These are phyloP conservation scores for Mycalesis mineus DNA, from an alignment of 2,888 invertebrate species.

Conservation along the genomic window DNA sequence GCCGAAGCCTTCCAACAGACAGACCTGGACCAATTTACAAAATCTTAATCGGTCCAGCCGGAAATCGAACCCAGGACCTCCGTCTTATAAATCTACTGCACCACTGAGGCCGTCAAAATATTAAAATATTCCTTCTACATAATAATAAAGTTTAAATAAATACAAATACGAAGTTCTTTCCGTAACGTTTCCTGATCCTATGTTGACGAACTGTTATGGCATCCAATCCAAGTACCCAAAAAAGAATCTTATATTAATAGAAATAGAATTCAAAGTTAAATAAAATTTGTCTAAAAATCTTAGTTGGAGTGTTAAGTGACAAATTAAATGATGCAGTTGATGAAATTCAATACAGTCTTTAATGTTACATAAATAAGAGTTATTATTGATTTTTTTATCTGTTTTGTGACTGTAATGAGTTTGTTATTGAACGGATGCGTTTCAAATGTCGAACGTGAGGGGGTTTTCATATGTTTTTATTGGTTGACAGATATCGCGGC, in stretches of 20 bases:
- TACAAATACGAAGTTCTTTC: constrained; percentile 9
- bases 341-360: neutral
- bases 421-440: constrained; percentile 23
- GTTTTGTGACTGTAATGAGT: constrained; percentile 1
- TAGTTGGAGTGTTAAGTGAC: constrained; percentile 3
- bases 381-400: neutral
- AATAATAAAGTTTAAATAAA: no score
- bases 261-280: neutral
- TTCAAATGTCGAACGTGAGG: constrained; percentile 25
- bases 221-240: neutral
- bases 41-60: no score
- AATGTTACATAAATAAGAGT: neutral
- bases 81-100: no score
- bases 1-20: no score
- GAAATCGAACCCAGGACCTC: no score
- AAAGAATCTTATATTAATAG: neutral
- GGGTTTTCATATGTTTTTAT: constrained; percentile 19
- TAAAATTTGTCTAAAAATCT: neutral
- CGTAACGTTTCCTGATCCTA: constrained; percentile 19
- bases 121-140: no score
- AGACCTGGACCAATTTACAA: no score
- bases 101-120: no score
- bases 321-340: neutral
- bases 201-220: constrained; percentile 6
- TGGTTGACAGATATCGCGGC: constrained; percentile 18